phyloP scores from a whole-genome alignment of 2,888 invertebrate genomes.

The Rhyacophila evoluta region DNA sequence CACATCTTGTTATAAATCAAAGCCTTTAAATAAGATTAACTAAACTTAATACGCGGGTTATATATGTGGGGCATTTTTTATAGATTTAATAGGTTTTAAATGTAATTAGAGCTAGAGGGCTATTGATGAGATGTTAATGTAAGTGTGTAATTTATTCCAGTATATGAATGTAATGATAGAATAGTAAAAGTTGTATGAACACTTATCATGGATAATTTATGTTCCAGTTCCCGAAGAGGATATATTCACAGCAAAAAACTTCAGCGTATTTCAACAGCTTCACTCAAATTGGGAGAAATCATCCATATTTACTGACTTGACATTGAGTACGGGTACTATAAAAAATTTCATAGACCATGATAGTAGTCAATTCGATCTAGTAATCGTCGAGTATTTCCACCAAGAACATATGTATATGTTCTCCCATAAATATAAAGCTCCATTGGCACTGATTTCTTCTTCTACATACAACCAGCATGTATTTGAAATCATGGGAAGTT shows the following conservation, averaged over 20 bases:
- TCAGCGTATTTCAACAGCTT: constrained; percentile 8
- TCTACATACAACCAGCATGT: constrained; percentile 58
- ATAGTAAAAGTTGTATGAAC: too few species aligned
- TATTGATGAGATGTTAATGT: too few species aligned
- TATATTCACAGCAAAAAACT: constrained; percentile 12
- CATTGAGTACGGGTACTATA: constrained; percentile 28
- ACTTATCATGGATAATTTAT: too few species aligned
- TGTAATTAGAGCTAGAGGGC: too few species aligned
- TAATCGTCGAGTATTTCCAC: constrained; percentile 56
- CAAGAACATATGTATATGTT: constrained; percentile 57
- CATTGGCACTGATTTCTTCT: constrained; percentile 44
- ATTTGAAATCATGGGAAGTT: constrained; percentile 65
- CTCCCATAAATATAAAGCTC: constrained; percentile 56
- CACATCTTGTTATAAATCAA: too few species aligned
- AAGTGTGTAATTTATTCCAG: too few species aligned
- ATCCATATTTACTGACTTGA: not conserved
- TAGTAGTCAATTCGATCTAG: constrained; percentile 56
- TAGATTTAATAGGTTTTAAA: too few species aligned
- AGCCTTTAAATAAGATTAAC: too few species aligned
- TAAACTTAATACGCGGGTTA: too few species aligned
- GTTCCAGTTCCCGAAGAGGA: not conserved
- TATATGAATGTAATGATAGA: too few species aligned
- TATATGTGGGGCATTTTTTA: too few species aligned
- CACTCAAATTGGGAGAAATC: constrained; percentile 26
- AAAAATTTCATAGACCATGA: constrained; percentile 49